These are phyloP conservation scores for Gallinago media DNA, from an alignment of 2,113 vertebrate genomes.

Conservation along the genomic window DNA sequence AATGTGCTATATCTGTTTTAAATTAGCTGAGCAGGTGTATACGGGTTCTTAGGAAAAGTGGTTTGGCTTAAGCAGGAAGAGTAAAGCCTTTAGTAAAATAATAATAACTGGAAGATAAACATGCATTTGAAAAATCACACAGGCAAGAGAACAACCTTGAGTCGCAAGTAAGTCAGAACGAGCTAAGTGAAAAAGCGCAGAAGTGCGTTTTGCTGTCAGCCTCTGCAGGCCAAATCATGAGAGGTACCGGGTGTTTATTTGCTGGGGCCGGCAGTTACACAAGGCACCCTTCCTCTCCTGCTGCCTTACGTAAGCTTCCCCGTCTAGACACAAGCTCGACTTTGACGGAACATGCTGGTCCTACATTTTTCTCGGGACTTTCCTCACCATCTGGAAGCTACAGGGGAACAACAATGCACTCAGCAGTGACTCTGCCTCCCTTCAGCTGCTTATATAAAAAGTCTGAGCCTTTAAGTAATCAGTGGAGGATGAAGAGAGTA, in stretches of 20 bases:
- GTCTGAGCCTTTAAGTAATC: background rate
- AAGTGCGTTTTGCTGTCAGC: conserved; percentile 12
- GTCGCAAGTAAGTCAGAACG: background rate
- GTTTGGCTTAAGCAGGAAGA: background rate
- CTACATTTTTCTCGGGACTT: conserved; percentile 34
- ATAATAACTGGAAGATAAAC: background rate
- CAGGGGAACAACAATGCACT: conserved; percentile 16
- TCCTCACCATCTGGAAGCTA: conserved; percentile 48
- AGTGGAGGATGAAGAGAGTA: background rate
- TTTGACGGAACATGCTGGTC: conserved; percentile 53
- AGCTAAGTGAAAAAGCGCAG: background rate
- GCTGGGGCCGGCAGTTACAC: conserved; percentile 55
- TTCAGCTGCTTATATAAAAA: conserved; percentile 9
- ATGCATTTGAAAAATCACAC: background rate
- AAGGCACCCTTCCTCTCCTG: conserved; percentile 51
- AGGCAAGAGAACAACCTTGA: background rate
- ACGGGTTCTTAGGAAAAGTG: conserved; percentile 16
- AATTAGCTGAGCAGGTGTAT: conserved; percentile 25
- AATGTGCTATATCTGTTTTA: conserved; percentile 3
- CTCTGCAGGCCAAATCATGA: background rate
- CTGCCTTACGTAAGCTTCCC: conserved; percentile 50
- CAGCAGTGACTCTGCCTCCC: background rate
- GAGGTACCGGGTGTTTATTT: conserved; percentile 9
- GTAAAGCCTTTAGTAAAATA: background rate
- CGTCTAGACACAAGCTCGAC: conserved; percentile 54